Evolutionary conservation across 2,797 vertebrate genomes (phyloP).

Genomic region (Tapera naevia): DNA sequence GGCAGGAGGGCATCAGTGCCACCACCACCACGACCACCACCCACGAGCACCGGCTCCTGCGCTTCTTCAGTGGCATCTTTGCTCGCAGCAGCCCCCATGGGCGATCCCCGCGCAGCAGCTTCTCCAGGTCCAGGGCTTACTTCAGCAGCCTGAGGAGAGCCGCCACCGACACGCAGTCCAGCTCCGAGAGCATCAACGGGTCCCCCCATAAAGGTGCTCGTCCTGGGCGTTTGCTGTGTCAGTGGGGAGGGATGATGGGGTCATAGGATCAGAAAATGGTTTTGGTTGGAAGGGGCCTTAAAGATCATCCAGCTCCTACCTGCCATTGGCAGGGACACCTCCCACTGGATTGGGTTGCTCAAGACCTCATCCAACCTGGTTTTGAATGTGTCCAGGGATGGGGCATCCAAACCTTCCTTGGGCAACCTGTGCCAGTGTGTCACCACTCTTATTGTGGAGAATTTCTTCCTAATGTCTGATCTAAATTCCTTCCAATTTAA

Average conservation of each 20-base stretch:
- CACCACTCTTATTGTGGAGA: too few species aligned
- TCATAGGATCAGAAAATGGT: too few species aligned
- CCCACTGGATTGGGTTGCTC: too few species aligned
- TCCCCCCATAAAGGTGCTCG: constrained; percentile 80
- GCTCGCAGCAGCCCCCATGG: constrained; percentile 78
- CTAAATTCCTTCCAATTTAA: too few species aligned
- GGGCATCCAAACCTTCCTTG: too few species aligned
- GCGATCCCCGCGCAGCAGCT: constrained; percentile 65
- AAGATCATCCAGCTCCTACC: too few species aligned
- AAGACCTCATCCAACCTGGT: too few species aligned
- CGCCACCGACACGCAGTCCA: constrained; percentile 78
- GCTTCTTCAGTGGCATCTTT: constrained; percentile 94
- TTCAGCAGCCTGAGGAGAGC: constrained; percentile 76
- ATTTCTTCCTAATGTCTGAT: too few species aligned
- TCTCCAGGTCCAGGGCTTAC: constrained; percentile 67
- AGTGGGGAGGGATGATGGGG: background rate
- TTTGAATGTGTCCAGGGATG: too few species aligned
- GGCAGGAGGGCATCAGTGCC: constrained; percentile 63
- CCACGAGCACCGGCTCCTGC: constrained; percentile 83
- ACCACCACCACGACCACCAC: background rate
- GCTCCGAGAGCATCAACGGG: constrained; percentile 87
- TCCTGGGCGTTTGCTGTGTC: background rate
- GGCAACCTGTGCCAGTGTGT: too few species aligned
- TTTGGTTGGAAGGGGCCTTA: too few species aligned
- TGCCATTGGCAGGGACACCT: too few species aligned